A percentile compares a stretch with the other conserved stretches of the same genome.
phyloP scores from a whole-genome alignment of 1,140 invertebrate genomes.

The Papilio helenus region DNA sequence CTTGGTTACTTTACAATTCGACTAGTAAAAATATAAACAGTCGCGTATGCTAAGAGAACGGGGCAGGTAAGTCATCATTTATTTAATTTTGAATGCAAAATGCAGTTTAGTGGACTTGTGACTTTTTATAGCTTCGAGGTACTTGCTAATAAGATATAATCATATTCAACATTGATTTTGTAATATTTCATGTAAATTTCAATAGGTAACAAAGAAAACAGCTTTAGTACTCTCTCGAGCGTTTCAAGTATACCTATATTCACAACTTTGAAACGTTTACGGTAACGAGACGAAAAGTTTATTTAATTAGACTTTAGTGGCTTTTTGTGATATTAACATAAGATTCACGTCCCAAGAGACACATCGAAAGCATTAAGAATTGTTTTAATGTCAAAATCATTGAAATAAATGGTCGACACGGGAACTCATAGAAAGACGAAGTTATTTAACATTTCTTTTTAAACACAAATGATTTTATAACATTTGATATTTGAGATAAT shows the following conservation, averaged over 20 bases:
- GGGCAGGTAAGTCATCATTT: neutral
- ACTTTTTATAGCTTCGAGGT: too few species aligned
- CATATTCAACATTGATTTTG: neutral
- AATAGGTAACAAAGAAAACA: neutral
- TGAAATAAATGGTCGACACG: neutral
- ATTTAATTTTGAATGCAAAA: neutral
- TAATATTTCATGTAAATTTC: neutral
- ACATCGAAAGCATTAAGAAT: conserved; percentile 23
- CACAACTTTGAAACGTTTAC: neutral
- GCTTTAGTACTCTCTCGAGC: neutral
- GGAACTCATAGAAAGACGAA: neutral
- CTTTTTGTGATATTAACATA: conserved; percentile 7
- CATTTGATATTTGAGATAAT: too few species aligned
- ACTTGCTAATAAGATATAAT: too few species aligned
- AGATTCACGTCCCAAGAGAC: neutral
- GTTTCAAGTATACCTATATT: neutral
- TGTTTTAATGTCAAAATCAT: conserved; percentile 10
- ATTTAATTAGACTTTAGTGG: conserved; percentile 27
- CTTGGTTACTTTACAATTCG: neutral
- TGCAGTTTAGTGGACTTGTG: too few species aligned
- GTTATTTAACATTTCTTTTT: neutral
- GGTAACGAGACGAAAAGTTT: neutral
- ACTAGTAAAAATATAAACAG: neutral
- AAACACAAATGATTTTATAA: too few species aligned
- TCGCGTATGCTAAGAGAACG: neutral